Conservation (phyloP, 2,113 vertebrate genomes). For the Stegostoma tigrinum region DNA sequence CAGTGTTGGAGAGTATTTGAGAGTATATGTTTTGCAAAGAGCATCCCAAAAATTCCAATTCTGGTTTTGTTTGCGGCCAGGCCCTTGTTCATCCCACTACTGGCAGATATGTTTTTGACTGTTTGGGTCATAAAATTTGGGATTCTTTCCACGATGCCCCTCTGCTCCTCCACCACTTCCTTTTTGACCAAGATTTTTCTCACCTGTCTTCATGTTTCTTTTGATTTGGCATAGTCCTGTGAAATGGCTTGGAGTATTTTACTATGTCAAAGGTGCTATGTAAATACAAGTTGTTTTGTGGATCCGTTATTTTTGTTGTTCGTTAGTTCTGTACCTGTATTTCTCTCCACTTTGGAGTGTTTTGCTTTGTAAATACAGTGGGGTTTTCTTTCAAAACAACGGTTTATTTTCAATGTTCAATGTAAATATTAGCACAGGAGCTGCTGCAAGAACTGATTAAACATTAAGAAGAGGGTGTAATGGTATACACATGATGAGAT, state of each 20-base stretch:
- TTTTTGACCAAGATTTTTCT: not conserved
- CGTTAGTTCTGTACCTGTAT: not conserved
- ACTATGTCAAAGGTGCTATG: not conserved
- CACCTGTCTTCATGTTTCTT: not conserved
- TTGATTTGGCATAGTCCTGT: not conserved
- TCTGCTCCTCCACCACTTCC: not conserved
- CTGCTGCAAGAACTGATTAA: not conserved
- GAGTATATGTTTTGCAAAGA: not conserved
- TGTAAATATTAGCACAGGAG: constrained; percentile 14
- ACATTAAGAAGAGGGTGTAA: not conserved
- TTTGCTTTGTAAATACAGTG: not conserved
- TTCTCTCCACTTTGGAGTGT: too few relatives aligned
- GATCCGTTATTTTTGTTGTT: not conserved
- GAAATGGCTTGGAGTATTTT: not conserved
- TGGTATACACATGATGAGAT: not conserved
- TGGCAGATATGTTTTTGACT: not conserved
- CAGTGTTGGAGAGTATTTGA: not conserved
- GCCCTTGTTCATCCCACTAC: not conserved
- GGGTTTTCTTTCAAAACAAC: not conserved
- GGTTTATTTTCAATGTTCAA: constrained; percentile 31
- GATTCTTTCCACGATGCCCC: not conserved
- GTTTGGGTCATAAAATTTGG: not conserved
- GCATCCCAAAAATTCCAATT: not conserved
- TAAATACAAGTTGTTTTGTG: not conserved
- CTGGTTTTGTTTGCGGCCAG: not conserved